Percentiles rank a stretch among this genome's conserved stretches.
These are phyloP conservation scores for Sorex araneus DNA, from an alignment of 2,113 vertebrate species.

Conservation along the genomic window DNA sequence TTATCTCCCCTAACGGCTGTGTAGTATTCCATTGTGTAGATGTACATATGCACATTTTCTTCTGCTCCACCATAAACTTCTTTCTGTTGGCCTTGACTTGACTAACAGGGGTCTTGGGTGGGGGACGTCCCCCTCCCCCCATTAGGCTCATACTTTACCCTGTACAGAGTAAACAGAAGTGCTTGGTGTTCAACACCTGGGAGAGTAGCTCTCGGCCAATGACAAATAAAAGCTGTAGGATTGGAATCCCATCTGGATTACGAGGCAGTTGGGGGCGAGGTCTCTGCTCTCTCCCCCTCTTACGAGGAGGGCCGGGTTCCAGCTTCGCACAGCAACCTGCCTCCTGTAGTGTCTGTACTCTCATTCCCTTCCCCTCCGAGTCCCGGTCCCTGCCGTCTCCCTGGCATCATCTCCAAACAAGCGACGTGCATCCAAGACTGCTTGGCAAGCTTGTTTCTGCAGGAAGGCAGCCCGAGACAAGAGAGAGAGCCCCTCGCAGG, in stretches of 20 bases:
- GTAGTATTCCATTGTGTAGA: no score
- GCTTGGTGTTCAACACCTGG: neutral
- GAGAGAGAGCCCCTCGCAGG: neutral
- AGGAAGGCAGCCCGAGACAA: neutral
- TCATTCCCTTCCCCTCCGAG: neutral
- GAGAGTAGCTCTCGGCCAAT: neutral
- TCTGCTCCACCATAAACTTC: neutral
- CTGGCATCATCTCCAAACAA: neutral
- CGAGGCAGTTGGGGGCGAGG: no score
- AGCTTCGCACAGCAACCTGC: neutral
- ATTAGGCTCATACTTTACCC: fast-evolving
- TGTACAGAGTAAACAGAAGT: neutral
- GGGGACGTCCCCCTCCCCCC: neutral
- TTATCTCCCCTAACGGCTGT: no score
- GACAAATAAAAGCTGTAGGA: neutral
- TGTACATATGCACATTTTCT: no score
- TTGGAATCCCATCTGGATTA: neutral
- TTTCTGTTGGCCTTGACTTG: neutral
- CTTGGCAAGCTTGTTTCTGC: neutral
- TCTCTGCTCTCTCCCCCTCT: no score
- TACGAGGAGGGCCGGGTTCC: neutral
- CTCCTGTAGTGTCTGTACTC: fast-evolving
- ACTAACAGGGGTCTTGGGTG: no score
- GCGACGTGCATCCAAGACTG: neutral
- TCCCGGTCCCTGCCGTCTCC: neutral